phyloP scores from a whole-genome alignment of 53 echinoderm and acorn worm genomes.

The Astropecten irregularis region DNA sequence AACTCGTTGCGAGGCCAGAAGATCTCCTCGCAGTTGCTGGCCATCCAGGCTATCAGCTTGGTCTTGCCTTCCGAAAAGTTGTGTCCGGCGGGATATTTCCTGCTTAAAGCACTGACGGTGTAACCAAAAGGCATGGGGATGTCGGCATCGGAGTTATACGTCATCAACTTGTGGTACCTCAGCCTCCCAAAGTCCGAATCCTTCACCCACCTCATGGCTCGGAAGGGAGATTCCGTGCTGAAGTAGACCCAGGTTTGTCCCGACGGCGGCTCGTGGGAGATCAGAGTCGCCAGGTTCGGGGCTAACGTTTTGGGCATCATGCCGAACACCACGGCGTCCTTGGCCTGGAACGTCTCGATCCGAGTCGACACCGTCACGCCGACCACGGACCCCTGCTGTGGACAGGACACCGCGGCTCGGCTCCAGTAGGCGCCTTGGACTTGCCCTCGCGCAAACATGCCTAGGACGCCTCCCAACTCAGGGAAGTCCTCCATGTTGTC shows the following conservation, averaged over 20 bases:
- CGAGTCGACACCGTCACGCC: constrained; percentile 39
- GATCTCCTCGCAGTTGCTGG: constrained; percentile 65
- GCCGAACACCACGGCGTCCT: constrained; percentile 65
- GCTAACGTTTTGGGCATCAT: constrained; percentile 53
- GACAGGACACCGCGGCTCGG: constrained; percentile 20
- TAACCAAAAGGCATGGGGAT: constrained; percentile 68
- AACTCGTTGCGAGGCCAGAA: constrained; percentile 54
- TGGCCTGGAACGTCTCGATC: constrained; percentile 20
- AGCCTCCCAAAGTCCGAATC: constrained; percentile 54
- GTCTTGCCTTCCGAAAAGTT: constrained; percentile 40
- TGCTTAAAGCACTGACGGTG: not conserved
- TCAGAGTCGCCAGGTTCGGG: constrained; percentile 3
- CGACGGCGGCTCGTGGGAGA: not conserved
- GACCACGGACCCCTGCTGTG: not conserved
- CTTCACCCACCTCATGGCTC: constrained; percentile 64
- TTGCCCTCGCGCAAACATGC: not conserved
- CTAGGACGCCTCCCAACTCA: constrained; percentile 32
- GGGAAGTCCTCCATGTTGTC: constrained; percentile 54
- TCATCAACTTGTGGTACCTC: constrained; percentile 88
- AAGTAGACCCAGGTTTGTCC: constrained; percentile 70
- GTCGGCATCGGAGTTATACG: constrained; percentile 77
- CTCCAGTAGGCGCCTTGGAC: constrained; percentile 16
- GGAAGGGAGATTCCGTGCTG: constrained; percentile 70
- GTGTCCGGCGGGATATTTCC: not conserved
- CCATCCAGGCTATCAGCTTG: constrained; percentile 68